phyloP scores from a whole-genome alignment of 2,797 vertebrate genomes.

The Enteromius viviparus region DNA sequence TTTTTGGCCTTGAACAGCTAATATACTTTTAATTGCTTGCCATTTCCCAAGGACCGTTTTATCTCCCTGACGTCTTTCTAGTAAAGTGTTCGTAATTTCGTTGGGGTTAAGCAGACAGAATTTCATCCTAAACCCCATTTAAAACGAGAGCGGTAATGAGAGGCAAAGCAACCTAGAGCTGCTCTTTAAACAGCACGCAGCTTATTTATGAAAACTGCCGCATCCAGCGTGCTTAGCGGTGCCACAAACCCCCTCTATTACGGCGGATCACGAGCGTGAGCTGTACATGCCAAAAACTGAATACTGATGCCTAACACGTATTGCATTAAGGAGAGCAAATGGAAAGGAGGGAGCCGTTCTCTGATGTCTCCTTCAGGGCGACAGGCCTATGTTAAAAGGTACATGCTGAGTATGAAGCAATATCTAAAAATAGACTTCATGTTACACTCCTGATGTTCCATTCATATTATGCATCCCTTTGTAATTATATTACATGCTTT shows the following conservation, averaged over 20 bases:
- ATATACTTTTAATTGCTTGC: conserved; percentile 76
- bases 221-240: conserved; percentile 19
- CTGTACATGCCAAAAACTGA: conserved; percentile 34
- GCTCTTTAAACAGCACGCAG: conserved; percentile 41
- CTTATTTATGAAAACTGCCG: conserved; percentile 38
- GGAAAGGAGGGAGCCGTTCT: conserved; percentile 33
- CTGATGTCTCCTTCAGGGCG: conserved; percentile 39
- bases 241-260: conserved; percentile 40
- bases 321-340: conserved; percentile 46
- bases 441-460: background rate
- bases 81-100: conserved; percentile 61
- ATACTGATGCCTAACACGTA: conserved; percentile 45
- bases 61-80: conserved; percentile 63
- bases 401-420: conserved; percentile 8
- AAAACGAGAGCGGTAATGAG: conserved; percentile 54
- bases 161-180: conserved; percentile 40
- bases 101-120: conserved; percentile 61
- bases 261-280: conserved; percentile 16
- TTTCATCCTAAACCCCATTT: conserved; percentile 59
- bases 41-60: conserved; percentile 66
- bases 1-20: conserved; percentile 72
- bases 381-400: conserved; percentile 32
- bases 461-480: conserved; percentile 12
- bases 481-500: conserved; percentile 31
- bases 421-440: conserved; percentile 2